These are phyloP conservation scores for Drosophila triauraria DNA, from an alignment of 1,140 invertebrate species.

Conservation along the genomic window DNA sequence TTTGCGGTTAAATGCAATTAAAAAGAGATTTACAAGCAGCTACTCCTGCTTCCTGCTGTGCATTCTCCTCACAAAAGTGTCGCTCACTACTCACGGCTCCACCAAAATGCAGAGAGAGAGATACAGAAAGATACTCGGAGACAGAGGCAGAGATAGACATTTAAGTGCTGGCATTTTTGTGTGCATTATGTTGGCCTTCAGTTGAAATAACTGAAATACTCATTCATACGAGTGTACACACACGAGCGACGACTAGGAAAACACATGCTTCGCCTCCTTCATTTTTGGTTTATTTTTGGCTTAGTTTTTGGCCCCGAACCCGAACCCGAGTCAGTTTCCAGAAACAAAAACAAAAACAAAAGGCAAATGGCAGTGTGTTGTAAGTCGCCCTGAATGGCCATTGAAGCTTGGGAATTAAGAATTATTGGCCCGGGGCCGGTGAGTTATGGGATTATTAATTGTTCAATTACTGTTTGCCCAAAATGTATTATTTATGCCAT, in stretches of 20 bases:
- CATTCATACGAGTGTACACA: conserved; percentile 5
- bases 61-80: conserved; percentile 39
- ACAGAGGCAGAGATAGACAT: conserved; percentile 9
- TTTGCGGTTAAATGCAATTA: conserved; percentile 81
- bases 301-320: conserved; percentile 11
- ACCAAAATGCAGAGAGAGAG: conserved; percentile 1
- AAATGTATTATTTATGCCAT: conserved; percentile 6
- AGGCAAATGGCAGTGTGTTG: not conserved
- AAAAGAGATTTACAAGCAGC: conserved; percentile 79
- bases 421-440: not conserved
- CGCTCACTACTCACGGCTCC: conserved; percentile 33
- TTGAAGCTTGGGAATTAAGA: conserved; percentile 1
- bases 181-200: conserved; percentile 47
- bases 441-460: conserved; percentile 14
- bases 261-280: conserved; percentile 1
- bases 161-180: conserved; percentile 36
- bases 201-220: conserved; percentile 40
- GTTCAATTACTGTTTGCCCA: conserved; percentile 9
- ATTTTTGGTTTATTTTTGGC: conserved; percentile 27
- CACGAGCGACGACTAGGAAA: not conserved
- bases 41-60: conserved; percentile 3
- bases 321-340: conserved; percentile 3
- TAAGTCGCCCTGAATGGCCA: conserved; percentile 1
- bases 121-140: not conserved
- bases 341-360: not conserved